Evolutionary conservation across 2,113 vertebrate genomes (phyloP).

Genomic region (Pterocles burchelli): DNA sequence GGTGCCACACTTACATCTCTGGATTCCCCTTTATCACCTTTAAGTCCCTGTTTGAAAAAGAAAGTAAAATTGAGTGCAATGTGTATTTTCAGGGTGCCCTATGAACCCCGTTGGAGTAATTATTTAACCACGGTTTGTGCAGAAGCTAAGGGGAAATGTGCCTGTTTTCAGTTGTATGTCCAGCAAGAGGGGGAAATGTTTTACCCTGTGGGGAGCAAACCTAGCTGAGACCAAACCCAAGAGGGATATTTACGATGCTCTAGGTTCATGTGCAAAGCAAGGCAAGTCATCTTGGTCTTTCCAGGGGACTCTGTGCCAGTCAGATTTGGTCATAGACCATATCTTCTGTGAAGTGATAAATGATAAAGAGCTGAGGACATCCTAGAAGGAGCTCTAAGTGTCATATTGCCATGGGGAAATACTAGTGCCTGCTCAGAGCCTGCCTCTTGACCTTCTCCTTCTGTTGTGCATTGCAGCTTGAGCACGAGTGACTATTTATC

Average conservation of each 20-base stretch:
- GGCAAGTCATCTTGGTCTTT: not conserved
- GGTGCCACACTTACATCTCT: constrained; percentile 73
- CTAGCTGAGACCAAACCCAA: not conserved
- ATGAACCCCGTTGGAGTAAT: not conserved
- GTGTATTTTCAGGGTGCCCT: not conserved
- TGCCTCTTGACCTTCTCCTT: not conserved
- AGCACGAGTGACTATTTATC: not conserved
- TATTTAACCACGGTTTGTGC: rapidly evolving
- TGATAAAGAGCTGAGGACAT: not conserved
- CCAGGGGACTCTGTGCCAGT: not conserved
- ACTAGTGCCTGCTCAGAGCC: not conserved
- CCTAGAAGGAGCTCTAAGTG: not conserved
- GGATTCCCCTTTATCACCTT: constrained; percentile 84
- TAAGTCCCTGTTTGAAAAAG: constrained; percentile 80
- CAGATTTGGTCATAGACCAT: not conserved
- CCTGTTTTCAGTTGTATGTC: not conserved
- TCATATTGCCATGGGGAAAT: not conserved
- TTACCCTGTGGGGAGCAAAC: not conserved
- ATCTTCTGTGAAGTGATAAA: not conserved
- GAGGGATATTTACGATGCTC: not conserved
- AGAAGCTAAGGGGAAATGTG: not conserved
- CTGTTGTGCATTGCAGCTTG: not conserved
- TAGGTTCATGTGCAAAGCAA: not conserved
- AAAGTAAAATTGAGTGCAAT: not conserved
- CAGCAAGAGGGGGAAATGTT: not conserved